Evolutionary conservation across 2,113 vertebrate genomes (phyloP).

Genomic region (Polypterus senegalus): DNA sequence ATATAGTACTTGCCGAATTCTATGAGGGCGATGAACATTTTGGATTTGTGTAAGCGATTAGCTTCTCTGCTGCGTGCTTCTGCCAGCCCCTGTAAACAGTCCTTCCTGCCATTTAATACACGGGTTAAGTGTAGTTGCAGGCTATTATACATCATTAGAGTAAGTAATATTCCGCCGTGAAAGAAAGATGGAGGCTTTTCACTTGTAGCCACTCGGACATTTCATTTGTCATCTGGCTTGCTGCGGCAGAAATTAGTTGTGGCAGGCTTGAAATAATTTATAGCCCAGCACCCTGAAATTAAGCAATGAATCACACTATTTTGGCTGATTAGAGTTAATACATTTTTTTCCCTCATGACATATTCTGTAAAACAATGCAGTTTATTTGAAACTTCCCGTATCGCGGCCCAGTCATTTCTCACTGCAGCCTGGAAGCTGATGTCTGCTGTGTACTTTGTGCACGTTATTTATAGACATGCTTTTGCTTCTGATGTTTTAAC

Average conservation of each 20-base stretch:
- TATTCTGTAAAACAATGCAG: constrained; percentile 52
- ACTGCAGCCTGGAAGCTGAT: constrained; percentile 4
- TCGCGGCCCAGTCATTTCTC: constrained; percentile 33
- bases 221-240: constrained; percentile 58
- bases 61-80: constrained; percentile 45
- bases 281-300: constrained; percentile 48
- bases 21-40: constrained; percentile 24
- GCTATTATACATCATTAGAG: constrained; percentile 57
- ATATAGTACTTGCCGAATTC: constrained; percentile 9
- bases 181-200: constrained; percentile 74
- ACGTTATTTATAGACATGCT: constrained; percentile 8
- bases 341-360: constrained; percentile 45
- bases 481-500: constrained; percentile 2
- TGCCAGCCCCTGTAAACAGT: constrained; percentile 51
- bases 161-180: constrained; percentile 56
- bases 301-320: constrained; percentile 59
- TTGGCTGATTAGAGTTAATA: constrained; percentile 58
- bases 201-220: constrained; percentile 58
- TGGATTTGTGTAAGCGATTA: constrained; percentile 49
- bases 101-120: constrained; percentile 43
- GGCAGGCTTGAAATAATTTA: constrained; percentile 55
- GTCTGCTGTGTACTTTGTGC: constrained; percentile 6
- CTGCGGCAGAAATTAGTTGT: constrained; percentile 54
- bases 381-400: constrained; percentile 52
- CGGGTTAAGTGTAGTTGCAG: constrained; percentile 60